Evolutionary conservation across 1,140 invertebrate species (phyloP).

Genomic region (Procambarus virginalis): DNA sequence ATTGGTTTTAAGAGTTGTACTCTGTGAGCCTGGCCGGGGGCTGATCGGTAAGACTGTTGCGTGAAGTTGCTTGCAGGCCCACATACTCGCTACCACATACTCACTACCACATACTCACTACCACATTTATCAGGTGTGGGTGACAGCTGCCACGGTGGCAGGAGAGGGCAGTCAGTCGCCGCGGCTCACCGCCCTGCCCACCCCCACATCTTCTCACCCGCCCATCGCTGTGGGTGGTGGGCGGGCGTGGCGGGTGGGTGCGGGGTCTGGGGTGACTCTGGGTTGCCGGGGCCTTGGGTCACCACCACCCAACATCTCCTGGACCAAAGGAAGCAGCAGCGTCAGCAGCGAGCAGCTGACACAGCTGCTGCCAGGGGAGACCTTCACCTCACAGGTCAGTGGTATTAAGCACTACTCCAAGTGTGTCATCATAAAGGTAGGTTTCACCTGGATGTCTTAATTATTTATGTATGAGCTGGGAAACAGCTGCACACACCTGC

Average conservation of each 20-base stretch:
- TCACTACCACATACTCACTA: too few species aligned
- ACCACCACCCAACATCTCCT: constrained; percentile 74
- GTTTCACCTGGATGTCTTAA: too few species aligned
- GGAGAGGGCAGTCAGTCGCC: constrained; percentile 62
- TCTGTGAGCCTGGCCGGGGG: too few species aligned
- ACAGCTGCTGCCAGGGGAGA: constrained; percentile 66
- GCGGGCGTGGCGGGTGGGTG: constrained; percentile 55
- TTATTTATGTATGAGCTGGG: too few species aligned
- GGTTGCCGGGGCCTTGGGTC: constrained; percentile 74
- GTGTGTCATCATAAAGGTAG: too few species aligned
- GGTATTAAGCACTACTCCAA: too few species aligned
- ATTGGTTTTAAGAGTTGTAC: too few species aligned
- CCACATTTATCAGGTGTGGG: constrained; percentile 57
- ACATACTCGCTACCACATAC: too few species aligned
- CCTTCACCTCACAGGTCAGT: constrained; percentile 59
- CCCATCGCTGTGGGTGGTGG: constrained; percentile 60
- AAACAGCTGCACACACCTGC: too few species aligned
- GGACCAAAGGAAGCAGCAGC: constrained; percentile 72
- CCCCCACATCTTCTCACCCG: constrained; percentile 33
- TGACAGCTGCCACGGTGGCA: constrained; percentile 64
- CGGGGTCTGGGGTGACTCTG: constrained; percentile 57
- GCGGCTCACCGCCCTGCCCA: constrained; percentile 46
- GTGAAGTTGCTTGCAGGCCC: too few species aligned
- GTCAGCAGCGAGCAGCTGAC: constrained; percentile 33
- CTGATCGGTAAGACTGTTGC: too few species aligned